These are phyloP conservation scores for Pantherophis alleghaniensis DNA, from an alignment of 2,797 vertebrate genomes.

Conservation along the genomic window DNA sequence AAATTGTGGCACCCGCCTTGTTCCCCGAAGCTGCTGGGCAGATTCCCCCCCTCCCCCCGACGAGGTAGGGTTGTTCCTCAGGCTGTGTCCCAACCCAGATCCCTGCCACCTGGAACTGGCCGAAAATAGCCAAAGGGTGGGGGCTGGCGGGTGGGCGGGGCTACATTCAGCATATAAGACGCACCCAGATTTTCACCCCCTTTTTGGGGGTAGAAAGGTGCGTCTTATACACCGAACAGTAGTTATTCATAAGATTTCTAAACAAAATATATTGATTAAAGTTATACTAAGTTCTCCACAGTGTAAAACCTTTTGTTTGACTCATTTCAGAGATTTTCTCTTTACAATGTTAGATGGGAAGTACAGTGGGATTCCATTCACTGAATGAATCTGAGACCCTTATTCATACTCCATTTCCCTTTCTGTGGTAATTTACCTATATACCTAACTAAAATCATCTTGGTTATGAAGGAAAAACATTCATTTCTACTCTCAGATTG, in stretches of 20 bases:
- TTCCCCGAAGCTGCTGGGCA: no score
- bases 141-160: no score
- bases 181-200: no score
- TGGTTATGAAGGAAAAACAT: background rate
- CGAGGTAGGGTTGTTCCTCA: no score
- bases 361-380: background rate
- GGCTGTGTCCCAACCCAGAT: no score
- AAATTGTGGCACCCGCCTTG: no score
- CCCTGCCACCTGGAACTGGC: no score
- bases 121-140: no score
- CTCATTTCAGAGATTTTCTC: background rate
- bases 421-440: background rate
- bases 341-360: background rate
- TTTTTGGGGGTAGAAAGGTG: no score
- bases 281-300: background rate
- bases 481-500: background rate
- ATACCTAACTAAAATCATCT: background rate
- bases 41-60: no score
- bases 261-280: background rate
- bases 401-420: background rate
- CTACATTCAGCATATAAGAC: no score
- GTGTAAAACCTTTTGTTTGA: background rate
- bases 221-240: conserved; percentile 44
- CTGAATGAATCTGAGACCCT: background rate
- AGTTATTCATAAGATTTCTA: conserved; percentile 24